These are phyloP conservation scores for Actias luna DNA, from an alignment of 2,888 invertebrate genomes.

Conservation along the genomic window DNA sequence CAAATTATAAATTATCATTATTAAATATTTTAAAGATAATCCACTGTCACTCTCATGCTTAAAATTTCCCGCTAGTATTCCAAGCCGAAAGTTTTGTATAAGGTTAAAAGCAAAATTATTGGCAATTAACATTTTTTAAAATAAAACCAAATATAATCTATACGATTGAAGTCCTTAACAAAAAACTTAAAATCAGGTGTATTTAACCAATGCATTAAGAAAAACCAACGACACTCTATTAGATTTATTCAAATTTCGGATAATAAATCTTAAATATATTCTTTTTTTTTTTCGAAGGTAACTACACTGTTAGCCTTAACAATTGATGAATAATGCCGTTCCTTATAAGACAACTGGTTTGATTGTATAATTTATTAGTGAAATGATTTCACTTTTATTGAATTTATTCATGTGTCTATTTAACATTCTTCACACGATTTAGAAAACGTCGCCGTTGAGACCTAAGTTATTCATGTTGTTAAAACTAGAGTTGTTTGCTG, in stretches of 20 bases:
- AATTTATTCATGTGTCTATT: conserved; percentile 9
- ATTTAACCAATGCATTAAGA: background rate
- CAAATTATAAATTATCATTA: too few relatives aligned
- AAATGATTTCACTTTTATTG: conserved; percentile 11
- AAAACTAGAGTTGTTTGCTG: background rate
- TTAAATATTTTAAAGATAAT: too few relatives aligned
- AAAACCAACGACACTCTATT: background rate
- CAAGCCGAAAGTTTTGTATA: too few relatives aligned
- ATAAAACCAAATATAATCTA: too few relatives aligned
- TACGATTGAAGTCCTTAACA: too few relatives aligned
- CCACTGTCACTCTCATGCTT: too few relatives aligned
- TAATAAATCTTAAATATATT: too few relatives aligned
- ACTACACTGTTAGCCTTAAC: background rate
- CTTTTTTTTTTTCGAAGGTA: background rate
- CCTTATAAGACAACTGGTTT: background rate
- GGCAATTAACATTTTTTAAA: too few relatives aligned
- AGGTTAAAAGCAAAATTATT: too few relatives aligned
- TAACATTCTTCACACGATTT: background rate
- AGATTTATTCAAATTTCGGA: background rate
- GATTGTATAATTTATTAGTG: conserved; percentile 9
- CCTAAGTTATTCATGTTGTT: background rate
- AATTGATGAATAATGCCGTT: background rate
- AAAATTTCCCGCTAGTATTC: too few relatives aligned
- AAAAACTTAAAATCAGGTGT: too few relatives aligned
- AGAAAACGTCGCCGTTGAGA: background rate